Percentiles rank a stretch among this genome's conserved stretches.
Conservation (phyloP, 1,140 invertebrate genomes). For the Lineus longissimus region DNA sequence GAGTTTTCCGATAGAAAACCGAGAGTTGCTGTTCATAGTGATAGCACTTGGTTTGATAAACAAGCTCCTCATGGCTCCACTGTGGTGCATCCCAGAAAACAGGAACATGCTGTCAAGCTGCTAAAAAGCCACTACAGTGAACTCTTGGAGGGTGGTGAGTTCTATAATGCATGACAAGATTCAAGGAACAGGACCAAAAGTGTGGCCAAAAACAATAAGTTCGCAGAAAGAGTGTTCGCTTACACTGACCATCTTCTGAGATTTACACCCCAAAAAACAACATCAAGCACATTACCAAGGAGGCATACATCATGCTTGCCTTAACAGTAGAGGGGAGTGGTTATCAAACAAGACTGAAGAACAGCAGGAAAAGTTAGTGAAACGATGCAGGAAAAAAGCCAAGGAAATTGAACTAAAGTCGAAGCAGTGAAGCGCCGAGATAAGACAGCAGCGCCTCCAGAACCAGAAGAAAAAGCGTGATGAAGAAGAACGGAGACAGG, state of each 20-base stretch:
- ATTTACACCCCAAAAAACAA: constrained; percentile 22
- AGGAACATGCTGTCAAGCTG: background rate
- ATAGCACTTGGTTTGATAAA: too few species aligned
- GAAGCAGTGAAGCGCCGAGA: background rate
- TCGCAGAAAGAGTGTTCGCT: constrained; percentile 18
- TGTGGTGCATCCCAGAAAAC: too few species aligned
- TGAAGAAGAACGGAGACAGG: background rate
- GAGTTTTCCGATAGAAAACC: too few species aligned
- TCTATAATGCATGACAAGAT: constrained; percentile 11
- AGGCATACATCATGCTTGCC: constrained; percentile 24
- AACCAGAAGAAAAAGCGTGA: background rate
- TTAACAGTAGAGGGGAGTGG: constrained; percentile 25
- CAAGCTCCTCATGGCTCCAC: too few species aligned
- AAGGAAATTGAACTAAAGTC: constrained; percentile 8
- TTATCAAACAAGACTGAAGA: constrained; percentile 9
- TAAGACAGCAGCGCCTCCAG: background rate
- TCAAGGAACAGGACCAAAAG: constrained; percentile 3
- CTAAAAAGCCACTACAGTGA: constrained; percentile 11
- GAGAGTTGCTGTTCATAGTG: too few species aligned
- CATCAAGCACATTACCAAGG: constrained; percentile 16
- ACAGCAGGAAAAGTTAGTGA: constrained; percentile 17
- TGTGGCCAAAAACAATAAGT: constrained; percentile 18
- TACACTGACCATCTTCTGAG: constrained; percentile 16
- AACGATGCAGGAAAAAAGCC: constrained; percentile 16
- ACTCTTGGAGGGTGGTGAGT: constrained; percentile 13